Conservation (phyloP, 1,140 invertebrate species). For the Mactra quadrangularis region DNA sequence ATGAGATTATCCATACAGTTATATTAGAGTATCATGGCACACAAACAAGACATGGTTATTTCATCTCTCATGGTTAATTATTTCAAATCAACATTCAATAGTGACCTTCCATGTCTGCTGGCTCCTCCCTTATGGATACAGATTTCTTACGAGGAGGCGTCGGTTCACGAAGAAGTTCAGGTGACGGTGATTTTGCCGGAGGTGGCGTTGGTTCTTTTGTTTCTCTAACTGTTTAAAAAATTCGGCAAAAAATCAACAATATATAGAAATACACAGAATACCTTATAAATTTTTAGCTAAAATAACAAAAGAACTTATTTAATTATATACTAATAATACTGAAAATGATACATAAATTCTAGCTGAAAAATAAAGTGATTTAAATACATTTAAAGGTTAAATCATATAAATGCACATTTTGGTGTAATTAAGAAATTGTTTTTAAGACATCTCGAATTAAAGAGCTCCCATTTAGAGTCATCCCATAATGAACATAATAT, state of each 20-base stretch:
- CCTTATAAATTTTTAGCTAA: not conserved
- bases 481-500: too few relatives aligned
- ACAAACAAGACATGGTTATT: not conserved
- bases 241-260: too few relatives aligned
- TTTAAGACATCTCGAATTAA: too few relatives aligned
- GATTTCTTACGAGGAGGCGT: not conserved
- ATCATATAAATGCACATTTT: too few relatives aligned
- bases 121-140: slow-evolving; percentile 13
- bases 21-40: too few relatives aligned
- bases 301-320: not conserved
- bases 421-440: too few relatives aligned
- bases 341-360: too few relatives aligned
- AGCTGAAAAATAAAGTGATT: too few relatives aligned
- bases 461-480: too few relatives aligned
- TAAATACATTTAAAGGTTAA: too few relatives aligned
- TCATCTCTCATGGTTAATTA: not conserved
- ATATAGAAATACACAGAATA: too few relatives aligned
- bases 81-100: not conserved
- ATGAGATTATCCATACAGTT: not conserved
- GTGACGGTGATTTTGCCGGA: too few relatives aligned
- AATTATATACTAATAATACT: not conserved
- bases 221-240: not conserved
- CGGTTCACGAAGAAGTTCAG: not conserved
- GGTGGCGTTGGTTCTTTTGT: slow-evolving; percentile 4
- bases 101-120: slow-evolving; percentile 13